Base-by-base conservation (phyloP, 1,140 invertebrate genomes). In the Gryllus bimaculatus region DNA sequence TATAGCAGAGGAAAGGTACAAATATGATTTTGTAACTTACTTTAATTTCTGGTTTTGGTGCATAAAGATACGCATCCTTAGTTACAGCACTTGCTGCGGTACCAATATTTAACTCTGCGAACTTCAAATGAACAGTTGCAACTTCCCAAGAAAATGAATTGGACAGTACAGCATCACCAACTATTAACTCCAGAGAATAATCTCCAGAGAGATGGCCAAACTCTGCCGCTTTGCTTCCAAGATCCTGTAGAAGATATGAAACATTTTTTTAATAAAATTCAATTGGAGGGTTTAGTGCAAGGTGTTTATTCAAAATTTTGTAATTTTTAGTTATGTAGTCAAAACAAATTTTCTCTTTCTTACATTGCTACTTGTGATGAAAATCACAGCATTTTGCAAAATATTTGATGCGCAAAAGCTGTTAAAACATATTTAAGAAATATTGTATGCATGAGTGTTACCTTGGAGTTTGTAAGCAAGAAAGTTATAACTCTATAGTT, bases 121-220 rank as follows among this genome's bases (percentile, higher is more conserved):
- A 93, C 85, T 92, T 94, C 26, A 97, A 86, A 81, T 88, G 89
- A 7, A 96, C 87, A 81, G 92, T 91, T 73, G 91, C 95, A 47
- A 99, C 81, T 75, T 88, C 86, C 96, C 97, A 99, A 20, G 91
- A 88, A 81, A 98, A 90, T 10, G 97, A 94, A 87, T 98, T 98
- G 76, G 93, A 92, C 66, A 98, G 89, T 8, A 96, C 89, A 79
- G 94, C 90, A 90, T 99, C 98, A 39, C 97, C 97, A 80, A 99
- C 87, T 80, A 97, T 93, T 66, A 99, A 84, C 82, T 94, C 92
- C 74, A 99, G 85, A 80, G 91, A 89, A 86, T 98, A 98, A 48
- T 89, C 85, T 74, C 96, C 97, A 79, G 93, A 95, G 21, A 90
- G 85, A 81, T 91, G 88, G 66, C 89, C 89, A 83, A 99, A 94